Base-by-base conservation (phyloP, 1,140 invertebrate species). In the Parasteatoda tepidariorum region DNA sequence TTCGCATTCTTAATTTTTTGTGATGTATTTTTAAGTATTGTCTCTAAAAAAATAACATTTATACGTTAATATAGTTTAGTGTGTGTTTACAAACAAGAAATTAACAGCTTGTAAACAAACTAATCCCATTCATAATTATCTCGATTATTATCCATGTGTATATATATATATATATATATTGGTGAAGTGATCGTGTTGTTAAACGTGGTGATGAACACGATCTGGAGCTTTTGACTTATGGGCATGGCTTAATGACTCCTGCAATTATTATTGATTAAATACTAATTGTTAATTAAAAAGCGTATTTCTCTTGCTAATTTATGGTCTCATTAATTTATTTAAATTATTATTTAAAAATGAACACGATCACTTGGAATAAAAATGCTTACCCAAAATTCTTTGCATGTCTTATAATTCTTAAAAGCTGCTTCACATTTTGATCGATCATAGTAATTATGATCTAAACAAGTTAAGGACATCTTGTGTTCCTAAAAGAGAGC, bases 341-440 rank as follows among this genome's bases (percentile, higher is more conserved):
- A 18, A 18, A 9, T 18, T 18, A 7, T 48, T 7, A 48, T 48
- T 48, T 48, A 18, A 48, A 48, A 48, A 48, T 48, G 18, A 18
- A 48, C 7, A 18, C 18, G 7, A 9, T 48, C 18, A 18, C 7
- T 9, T 48, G 7, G 18, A 48, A 48, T 48, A 64, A 64, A 9
- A 9, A 18, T 48, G 38, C 66, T 81, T 59, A 81, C 76, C 76
- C 76, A 81, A 62, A 81, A 81, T 24, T 7, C 30, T 68, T 54
- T 81, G 38, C 76, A 81, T 5, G 57, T 81, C 26, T 41, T 81
- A 26, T 81, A 81, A 59, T 81, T 81, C 26, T 81, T 22, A 70
- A 81, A 81, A 34, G 24, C 55, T 11, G 6, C 4, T 48, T 33
- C 48, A 13, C 76, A 81, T 59, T 81, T 81, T 3, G 33, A 30